phyloP scores from a whole-genome alignment of 2,797 vertebrate genomes.

The Chrysolophus pictus region DNA sequence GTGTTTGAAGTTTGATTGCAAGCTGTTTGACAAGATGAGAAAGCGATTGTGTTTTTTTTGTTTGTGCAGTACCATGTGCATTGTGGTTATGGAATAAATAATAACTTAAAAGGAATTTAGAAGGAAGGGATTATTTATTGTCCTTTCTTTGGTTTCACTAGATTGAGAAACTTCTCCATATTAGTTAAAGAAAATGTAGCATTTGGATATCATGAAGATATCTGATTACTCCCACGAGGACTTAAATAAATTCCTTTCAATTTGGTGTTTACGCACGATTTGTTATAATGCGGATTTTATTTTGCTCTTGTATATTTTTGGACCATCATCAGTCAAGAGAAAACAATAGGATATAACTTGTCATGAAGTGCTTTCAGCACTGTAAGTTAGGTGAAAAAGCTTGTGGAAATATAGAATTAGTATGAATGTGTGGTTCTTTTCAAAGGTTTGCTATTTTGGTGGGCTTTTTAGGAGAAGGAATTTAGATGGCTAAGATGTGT shows the following conservation, averaged over 20 bases:
- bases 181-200: constrained; percentile 17
- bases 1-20: background rate
- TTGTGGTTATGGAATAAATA: constrained; percentile 33
- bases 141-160: background rate
- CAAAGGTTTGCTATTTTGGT: background rate
- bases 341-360: constrained; percentile 26
- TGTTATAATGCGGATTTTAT: background rate
- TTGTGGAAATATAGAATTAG: constrained; percentile 5
- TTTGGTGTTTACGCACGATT: background rate
- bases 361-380: constrained; percentile 6
- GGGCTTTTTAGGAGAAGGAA: background rate
- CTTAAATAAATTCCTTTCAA: constrained; percentile 23
- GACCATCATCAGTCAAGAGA: background rate
- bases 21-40: background rate
- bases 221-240: background rate
- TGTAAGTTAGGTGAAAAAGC: constrained; percentile 9
- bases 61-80: background rate
- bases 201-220: background rate
- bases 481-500: constrained; percentile 2
- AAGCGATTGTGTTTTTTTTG: background rate
- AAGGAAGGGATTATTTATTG: constrained; percentile 2
- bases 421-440: constrained; percentile 10
- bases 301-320: constrained; percentile 5
- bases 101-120: constrained; percentile 20
- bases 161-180: background rate